Conservation (phyloP, 1,140 invertebrate genomes). For the Drosophila santomea region DNA sequence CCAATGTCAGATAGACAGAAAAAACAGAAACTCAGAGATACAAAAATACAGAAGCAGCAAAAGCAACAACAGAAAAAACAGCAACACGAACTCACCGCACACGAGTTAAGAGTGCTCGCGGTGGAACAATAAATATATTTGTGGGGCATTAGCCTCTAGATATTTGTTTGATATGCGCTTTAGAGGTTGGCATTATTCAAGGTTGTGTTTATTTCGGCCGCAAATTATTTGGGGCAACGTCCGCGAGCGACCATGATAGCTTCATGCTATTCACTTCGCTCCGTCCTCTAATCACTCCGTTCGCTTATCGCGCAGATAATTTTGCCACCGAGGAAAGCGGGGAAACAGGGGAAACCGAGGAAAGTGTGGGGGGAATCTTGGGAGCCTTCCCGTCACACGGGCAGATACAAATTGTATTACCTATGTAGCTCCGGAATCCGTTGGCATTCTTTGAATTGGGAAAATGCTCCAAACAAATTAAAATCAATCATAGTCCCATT, state of each 20-base stretch:
- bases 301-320: conserved; percentile 22
- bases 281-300: too few species aligned
- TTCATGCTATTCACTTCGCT: background rate
- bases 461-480: background rate
- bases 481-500: conserved; percentile 4
- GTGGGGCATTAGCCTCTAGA: conserved; percentile 54
- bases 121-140: conserved; percentile 28
- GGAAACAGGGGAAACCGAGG: background rate
- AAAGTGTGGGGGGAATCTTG: background rate
- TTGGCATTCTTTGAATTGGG: too few species aligned
- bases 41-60: too few species aligned
- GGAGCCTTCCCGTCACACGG: background rate
- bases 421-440: background rate
- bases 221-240: conserved; percentile 55
- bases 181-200: conserved; percentile 51
- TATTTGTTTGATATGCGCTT: conserved; percentile 57
- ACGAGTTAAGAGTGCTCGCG: background rate
- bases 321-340: background rate
- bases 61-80: conserved; percentile 18
- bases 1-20: conserved; percentile 65
- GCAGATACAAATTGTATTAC: background rate
- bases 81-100: conserved; percentile 23
- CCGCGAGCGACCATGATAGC: conserved; percentile 33
- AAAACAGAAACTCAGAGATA: conserved; percentile 10
- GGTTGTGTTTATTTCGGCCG: conserved; percentile 53